Evolutionary conservation across 1,140 invertebrate species (phyloP).

Genomic region (Belonocnema kinseyi): DNA sequence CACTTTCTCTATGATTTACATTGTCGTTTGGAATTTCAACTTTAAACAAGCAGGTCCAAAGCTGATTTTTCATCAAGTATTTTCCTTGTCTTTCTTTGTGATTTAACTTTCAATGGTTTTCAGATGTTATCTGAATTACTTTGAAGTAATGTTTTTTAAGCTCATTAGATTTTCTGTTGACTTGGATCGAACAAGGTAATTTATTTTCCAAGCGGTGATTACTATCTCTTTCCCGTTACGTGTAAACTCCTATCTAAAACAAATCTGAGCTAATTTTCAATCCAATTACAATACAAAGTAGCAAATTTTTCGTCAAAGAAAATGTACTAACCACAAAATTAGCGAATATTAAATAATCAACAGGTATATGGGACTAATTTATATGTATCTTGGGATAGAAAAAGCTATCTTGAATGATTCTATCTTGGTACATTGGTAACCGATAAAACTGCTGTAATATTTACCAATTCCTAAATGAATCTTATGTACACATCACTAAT

Average conservation of each 20-base stretch:
- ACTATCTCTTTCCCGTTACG: neutral
- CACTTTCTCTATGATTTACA: neutral
- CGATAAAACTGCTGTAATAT: no score
- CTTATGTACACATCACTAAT: no score
- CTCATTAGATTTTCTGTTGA: slow-evolving; percentile 16
- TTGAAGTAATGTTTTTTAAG: slow-evolving; percentile 5
- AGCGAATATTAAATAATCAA: no score
- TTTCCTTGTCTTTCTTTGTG: neutral
- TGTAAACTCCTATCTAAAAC: neutral
- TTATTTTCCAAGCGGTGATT: slow-evolving; percentile 18
- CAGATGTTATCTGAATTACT: slow-evolving; percentile 16
- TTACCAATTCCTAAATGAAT: no score
- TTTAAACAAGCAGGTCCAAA: neutral
- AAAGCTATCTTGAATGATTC: no score
- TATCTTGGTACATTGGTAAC: no score
- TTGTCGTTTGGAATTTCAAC: neutral
- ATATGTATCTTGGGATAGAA: no score
- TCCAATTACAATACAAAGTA: neutral
- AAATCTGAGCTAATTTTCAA: neutral
- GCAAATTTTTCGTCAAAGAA: neutral
- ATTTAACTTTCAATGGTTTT: slow-evolving; percentile 13
- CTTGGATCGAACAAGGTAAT: slow-evolving; percentile 3
- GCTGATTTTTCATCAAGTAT: neutral
- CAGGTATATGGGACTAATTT: no score
- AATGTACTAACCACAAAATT: no score